Evolutionary conservation across 2,797 vertebrate species (phyloP), one percentile per base, ranked within the genome.

Genomic region (Mycteria americana): DNA sequence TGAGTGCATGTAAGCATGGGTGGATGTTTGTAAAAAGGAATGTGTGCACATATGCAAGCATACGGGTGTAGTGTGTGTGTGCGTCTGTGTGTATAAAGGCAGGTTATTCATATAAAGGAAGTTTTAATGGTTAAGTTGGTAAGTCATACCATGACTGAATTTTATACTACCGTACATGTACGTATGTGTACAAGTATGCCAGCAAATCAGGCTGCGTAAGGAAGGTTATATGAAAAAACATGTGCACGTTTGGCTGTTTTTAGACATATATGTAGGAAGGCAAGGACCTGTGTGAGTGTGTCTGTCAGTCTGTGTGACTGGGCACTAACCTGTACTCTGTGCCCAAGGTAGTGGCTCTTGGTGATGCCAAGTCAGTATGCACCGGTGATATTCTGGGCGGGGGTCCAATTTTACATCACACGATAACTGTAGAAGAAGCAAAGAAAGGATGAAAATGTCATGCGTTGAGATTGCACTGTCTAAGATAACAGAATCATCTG

Each of bases 301-400:
- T 72, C 43, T 37, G 76, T 77, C 77, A 63, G 82, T 11, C 83
- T 60, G 69, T 75, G 50, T 73, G 73, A 76, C 23, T 28, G 87
- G 74, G 79, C 85, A 97, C 98, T 97, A 81, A 99, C 99, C 99
- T 99, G 99, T 99, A 98, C 99, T 99, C 98, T 99, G 99, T 97
- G 99, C 99, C 99, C 99, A 99, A 97, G 99, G 99, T 96, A 99
- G 98, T 88, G 99, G 99, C 97, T 99, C 99, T 98, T 99, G 99
- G 98, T 99, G 99, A 98, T 99, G 99, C 99, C 99, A 99, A 96
- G 99, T 99, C 95, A 99, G 98, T 97, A 99, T 99, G 98, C 99
- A 99, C 97, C 99, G 99, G 96, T 99, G 99, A 95, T 99, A 99
- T 97, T 99, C 99, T 83, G 99, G 99, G 96, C 99, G 98, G 87